Percentiles rank a stretch among this genome's conserved stretches.
Evolutionary conservation across 2,113 vertebrate genomes (phyloP).

Genomic region (Spheniscus mendiculus): DNA sequence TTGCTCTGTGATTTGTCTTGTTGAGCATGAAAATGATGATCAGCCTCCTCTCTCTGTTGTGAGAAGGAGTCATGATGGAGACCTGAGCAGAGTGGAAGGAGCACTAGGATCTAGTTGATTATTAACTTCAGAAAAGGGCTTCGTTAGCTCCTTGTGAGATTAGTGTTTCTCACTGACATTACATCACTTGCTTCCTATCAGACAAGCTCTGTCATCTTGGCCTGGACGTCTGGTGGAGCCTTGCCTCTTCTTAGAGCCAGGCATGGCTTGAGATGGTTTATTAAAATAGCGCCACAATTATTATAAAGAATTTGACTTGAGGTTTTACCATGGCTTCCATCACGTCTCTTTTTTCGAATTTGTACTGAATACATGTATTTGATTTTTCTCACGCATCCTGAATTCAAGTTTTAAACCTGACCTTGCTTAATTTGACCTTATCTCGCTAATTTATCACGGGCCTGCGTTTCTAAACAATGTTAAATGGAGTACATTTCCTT

Average conservation of each 20-base stretch:
- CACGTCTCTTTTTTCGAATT: background rate
- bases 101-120: background rate
- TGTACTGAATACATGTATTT: background rate
- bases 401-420: background rate
- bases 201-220: background rate
- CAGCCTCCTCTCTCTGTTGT: background rate
- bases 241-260: background rate
- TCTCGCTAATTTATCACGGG: background rate
- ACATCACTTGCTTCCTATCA: background rate
- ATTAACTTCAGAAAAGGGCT: background rate
- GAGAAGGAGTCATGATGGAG: background rate
- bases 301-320: background rate
- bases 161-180: background rate
- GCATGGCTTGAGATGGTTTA: background rate
- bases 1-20: background rate
- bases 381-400: background rate
- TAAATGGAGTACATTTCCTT: slow-evolving; percentile 24
- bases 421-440: slow-evolving; percentile 56
- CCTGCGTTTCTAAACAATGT: background rate
- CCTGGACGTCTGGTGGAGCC: background rate
- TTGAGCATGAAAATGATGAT: background rate
- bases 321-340: background rate
- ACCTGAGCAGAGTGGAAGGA: background rate
- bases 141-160: background rate
- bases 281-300: background rate